phyloP scores from a whole-genome alignment of 37 sponge, comb jelly and placozoan genomes.

The Cliona cf. orientalis region DNA sequence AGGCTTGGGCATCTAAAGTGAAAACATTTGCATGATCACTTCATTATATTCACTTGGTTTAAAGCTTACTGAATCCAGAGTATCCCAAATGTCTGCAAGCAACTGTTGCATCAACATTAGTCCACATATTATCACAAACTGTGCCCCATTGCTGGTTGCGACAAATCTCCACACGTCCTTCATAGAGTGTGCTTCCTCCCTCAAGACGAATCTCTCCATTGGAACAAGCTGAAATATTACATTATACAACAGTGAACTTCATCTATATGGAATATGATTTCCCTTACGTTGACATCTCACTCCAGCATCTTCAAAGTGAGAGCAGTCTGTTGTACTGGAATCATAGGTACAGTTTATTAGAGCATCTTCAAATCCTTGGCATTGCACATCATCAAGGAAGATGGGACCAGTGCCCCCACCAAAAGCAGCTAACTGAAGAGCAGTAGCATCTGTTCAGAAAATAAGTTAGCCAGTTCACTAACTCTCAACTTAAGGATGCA shows the following conservation, averaged over 20 bases:
- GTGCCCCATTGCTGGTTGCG: not conserved
- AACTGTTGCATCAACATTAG: not conserved
- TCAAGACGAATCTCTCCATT: conserved; percentile 3
- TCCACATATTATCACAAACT: conserved; percentile 3
- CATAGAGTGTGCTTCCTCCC: not conserved
- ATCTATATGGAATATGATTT: too few relatives aligned
- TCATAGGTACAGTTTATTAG: conserved; percentile 14
- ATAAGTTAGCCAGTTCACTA: too few relatives aligned
- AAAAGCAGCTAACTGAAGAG: too few relatives aligned
- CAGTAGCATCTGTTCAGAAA: too few relatives aligned
- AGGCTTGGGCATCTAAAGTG: not conserved
- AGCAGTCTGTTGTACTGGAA: not conserved
- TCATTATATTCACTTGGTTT: not conserved
- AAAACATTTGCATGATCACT: not conserved
- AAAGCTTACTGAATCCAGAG: not conserved
- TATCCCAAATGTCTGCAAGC: conserved; percentile 4
- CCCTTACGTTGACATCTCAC: conserved; percentile 1
- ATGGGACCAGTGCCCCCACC: conserved; percentile 39
- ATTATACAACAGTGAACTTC: too few relatives aligned
- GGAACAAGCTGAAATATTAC: not conserved
- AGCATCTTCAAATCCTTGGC: conserved; percentile 11
- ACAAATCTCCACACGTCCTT: conserved; percentile 7
- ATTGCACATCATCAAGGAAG: not conserved
- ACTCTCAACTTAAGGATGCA: too few relatives aligned
- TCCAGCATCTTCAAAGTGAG: conserved; percentile 48